Evolutionary conservation across 2,888 invertebrate genomes (phyloP).

Genomic region (Xanthia togata): DNA sequence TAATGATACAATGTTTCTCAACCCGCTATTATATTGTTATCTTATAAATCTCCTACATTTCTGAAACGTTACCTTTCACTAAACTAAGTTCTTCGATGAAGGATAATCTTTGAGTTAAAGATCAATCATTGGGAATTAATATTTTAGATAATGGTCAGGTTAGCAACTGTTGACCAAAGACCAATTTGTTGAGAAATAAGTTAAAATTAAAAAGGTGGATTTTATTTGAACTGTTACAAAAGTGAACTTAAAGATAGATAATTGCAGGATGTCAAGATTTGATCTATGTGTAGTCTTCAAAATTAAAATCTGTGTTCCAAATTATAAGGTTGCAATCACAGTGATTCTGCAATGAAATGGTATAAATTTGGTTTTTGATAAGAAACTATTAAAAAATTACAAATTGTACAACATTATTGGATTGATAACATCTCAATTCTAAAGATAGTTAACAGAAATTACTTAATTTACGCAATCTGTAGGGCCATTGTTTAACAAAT

Average conservation of each 20-base stretch:
- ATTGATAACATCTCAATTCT: slow-evolving; percentile 27
- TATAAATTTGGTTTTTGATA: neutral
- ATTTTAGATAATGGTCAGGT: slow-evolving; percentile 44
- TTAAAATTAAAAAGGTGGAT: neutral
- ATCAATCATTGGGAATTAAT: slow-evolving; percentile 57
- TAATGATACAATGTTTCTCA: slow-evolving; percentile 67
- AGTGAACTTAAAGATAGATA: neutral
- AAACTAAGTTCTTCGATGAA: slow-evolving; percentile 37
- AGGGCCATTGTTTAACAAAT: slow-evolving; percentile 50
- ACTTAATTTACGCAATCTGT: slow-evolving; percentile 43
- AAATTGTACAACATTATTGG: slow-evolving; percentile 3
- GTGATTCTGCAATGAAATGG: neutral
- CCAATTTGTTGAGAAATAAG: slow-evolving; percentile 28
- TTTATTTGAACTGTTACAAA: slow-evolving; percentile 7
- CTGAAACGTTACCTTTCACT: slow-evolving; percentile 71
- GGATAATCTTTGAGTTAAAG: slow-evolving; percentile 55
- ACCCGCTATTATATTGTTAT: slow-evolving; percentile 69
- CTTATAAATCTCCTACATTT: slow-evolving; percentile 69
- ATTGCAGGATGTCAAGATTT: slow-evolving; percentile 1
- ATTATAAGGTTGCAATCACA: slow-evolving; percentile 6
- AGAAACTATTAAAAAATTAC: neutral
- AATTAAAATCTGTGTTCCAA: neutral
- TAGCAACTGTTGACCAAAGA: neutral
- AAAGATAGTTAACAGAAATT: slow-evolving; percentile 29
- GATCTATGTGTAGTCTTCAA: neutral